phyloP scores from a whole-genome alignment of 2,888 invertebrate genomes.

The Clitarchus hookeri region DNA sequence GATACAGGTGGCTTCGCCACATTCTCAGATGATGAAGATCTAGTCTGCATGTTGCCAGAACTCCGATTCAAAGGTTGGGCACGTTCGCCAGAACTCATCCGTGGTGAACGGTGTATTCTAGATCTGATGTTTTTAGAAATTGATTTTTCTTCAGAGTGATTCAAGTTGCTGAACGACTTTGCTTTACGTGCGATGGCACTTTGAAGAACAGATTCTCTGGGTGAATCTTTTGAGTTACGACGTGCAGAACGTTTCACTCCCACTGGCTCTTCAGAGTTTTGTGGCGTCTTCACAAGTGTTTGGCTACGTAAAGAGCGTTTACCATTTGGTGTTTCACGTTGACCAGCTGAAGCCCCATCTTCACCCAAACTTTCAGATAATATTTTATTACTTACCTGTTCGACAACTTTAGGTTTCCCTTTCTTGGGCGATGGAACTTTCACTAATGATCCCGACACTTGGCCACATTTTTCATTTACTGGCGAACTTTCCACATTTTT shows the following conservation, averaged over 20 bases:
- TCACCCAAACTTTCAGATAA: constrained; percentile 33
- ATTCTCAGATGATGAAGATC: background rate
- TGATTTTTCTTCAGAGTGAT: constrained; percentile 36
- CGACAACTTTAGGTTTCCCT: constrained; percentile 37
- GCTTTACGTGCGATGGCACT: constrained; percentile 75
- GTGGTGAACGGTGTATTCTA: constrained; percentile 31
- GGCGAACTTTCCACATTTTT: background rate
- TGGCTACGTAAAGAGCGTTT: constrained; percentile 42
- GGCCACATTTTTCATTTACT: background rate
- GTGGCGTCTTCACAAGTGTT: constrained; percentile 29
- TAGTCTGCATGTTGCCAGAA: background rate
- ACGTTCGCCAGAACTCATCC: constrained; percentile 28
- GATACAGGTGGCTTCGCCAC: background rate
- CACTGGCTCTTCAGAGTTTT: constrained; percentile 34
- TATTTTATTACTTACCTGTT: constrained; percentile 34
- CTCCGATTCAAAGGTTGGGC: background rate
- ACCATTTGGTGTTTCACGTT: constrained; percentile 22
- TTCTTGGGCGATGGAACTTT: constrained; percentile 7
- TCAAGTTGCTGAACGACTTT: constrained; percentile 62
- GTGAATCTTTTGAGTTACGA: constrained; percentile 65
- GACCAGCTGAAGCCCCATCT: constrained; percentile 16
- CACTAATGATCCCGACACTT: background rate
- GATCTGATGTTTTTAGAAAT: constrained; percentile 30
- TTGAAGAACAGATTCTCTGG: constrained; percentile 65
- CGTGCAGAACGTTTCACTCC: constrained; percentile 67